A percentile compares a stretch with the other conserved stretches of the same genome.
phyloP scores from a whole-genome alignment of 2,888 invertebrate species.

The Thysanoteuthis rhombus region DNA sequence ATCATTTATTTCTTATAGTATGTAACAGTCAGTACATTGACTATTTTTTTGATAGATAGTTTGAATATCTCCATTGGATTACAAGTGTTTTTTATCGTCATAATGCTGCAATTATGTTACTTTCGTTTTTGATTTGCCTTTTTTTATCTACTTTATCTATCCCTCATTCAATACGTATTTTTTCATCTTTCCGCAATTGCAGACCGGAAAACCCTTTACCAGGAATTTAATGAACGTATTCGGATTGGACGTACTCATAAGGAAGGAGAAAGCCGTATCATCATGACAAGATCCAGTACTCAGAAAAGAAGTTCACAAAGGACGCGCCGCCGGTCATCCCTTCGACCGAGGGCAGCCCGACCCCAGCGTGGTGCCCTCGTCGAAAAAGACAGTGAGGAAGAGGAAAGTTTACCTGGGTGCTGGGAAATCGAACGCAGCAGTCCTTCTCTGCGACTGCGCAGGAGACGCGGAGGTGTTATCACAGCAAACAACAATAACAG shows the following conservation, averaged over 20 bases:
- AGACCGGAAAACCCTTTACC: conserved; percentile 18
- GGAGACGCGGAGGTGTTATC: conserved; percentile 30
- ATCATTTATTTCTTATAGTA: no score
- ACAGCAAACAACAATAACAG: background rate
- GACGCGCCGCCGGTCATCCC: conserved; percentile 38
- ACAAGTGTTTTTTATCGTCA: no score
- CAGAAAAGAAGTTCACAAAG: conserved; percentile 42
- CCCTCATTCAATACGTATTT: background rate
- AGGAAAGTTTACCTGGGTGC: conserved; percentile 30
- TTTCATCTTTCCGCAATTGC: background rate
- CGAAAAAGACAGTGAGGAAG: conserved; percentile 28
- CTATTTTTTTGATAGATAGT: no score
- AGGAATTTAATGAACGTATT: conserved; percentile 26
- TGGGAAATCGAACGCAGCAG: conserved; percentile 32
- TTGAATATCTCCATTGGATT: no score
- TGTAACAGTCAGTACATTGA: no score
- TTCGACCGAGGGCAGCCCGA: conserved; percentile 35
- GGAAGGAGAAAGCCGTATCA: background rate
- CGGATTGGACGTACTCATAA: conserved; percentile 23
- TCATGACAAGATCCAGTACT: conserved; percentile 40
- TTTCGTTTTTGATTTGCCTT: no score
- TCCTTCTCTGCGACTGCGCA: conserved; percentile 14
- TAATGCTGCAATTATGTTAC: no score
- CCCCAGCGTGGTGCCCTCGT: conserved; percentile 37
- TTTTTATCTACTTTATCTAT: no score